These are phyloP conservation scores for Anoura caudifer DNA, from an alignment of 2,113 vertebrate species.

Conservation along the genomic window DNA sequence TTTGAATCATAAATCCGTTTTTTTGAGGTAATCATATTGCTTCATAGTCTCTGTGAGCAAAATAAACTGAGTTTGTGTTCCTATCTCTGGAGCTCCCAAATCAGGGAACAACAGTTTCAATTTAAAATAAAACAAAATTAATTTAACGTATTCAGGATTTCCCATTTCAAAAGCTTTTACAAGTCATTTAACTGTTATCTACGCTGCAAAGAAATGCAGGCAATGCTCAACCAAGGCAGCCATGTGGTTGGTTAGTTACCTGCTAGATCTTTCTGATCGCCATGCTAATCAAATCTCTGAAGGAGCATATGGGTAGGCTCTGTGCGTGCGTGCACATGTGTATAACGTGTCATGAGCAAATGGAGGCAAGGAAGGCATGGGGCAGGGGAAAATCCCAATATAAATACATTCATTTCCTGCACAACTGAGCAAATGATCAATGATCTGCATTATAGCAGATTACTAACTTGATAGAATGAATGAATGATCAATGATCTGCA, in stretches of 20 bases:
- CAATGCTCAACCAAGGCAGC: background rate
- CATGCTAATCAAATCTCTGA: background rate
- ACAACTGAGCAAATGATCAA: background rate
- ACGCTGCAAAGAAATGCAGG: background rate
- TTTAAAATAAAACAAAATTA: conserved; percentile 26
- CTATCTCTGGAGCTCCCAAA: background rate
- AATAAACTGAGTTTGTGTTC: background rate
- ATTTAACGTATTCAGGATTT: background rate
- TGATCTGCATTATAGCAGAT: background rate
- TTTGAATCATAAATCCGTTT: background rate
- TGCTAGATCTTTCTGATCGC: background rate
- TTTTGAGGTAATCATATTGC: background rate
- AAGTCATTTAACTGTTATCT: background rate
- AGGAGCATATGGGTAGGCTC: background rate
- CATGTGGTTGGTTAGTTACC: background rate
- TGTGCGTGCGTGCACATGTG: fast-evolving
- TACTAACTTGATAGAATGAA: conserved; percentile 94
- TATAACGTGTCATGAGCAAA: background rate
- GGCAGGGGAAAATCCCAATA: background rate
- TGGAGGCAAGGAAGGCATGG: background rate
- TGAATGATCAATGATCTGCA: background rate
- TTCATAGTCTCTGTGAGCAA: background rate
- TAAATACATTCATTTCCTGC: background rate
- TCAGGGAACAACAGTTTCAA: background rate
- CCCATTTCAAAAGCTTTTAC: background rate